Evolutionary conservation across 2,113 vertebrate species (phyloP).

Genomic region (Oceanodroma tethys): DNA sequence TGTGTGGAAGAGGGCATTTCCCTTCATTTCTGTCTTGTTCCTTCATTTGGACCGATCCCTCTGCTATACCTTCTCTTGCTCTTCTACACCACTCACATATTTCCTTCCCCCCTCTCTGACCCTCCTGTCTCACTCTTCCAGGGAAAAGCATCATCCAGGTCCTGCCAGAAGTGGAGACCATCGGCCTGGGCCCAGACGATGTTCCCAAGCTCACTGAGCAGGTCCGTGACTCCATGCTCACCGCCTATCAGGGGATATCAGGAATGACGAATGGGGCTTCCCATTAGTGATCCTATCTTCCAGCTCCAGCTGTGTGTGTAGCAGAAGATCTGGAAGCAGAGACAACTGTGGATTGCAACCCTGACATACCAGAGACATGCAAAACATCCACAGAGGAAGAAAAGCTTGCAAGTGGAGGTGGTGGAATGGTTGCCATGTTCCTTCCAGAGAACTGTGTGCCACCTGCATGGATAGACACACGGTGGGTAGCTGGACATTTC

Average conservation of each 20-base stretch:
- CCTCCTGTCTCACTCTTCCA: not conserved
- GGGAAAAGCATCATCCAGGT: slow-evolving; percentile 19
- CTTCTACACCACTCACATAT: not conserved
- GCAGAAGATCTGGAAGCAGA: not conserved
- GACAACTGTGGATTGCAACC: not conserved
- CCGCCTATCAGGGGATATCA: not conserved
- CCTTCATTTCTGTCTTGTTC: not conserved
- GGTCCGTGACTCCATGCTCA: slow-evolving; percentile 27
- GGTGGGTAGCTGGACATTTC: not conserved
- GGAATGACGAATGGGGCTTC: not conserved
- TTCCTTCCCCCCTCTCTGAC: not conserved
- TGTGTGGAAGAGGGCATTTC: not conserved
- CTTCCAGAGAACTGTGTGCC: not conserved
- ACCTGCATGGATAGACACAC: not conserved
- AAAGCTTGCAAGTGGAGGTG: not conserved
- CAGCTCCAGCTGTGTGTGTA: not conserved
- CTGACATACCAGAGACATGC: not conserved
- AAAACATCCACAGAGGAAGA: not conserved
- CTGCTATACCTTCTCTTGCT: not conserved
- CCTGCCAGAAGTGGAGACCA: not conserved
- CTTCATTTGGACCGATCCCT: not conserved
- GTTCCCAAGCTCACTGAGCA: not conserved
- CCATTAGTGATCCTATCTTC: not conserved
- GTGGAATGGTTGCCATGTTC: not conserved
- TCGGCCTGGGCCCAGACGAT: not conserved